Percentiles rank a stretch among this genome's conserved stretches.
Conservation (phyloP, 2,797 vertebrate species). For the Eremophila alpestris region DNA sequence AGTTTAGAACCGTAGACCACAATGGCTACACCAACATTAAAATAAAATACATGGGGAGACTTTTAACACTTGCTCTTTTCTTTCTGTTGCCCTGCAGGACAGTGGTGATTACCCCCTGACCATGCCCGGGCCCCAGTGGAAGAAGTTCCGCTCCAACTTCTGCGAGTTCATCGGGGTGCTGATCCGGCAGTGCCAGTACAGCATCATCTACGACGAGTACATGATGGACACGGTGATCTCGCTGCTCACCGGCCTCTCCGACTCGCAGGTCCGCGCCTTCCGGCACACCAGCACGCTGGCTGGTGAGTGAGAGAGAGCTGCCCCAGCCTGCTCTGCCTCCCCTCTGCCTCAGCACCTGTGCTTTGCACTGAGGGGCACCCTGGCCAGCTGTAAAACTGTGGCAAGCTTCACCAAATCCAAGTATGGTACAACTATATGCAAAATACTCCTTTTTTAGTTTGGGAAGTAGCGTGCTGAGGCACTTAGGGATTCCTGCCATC, state of each 20-base stretch:
- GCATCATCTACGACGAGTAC: conserved; percentile 99
- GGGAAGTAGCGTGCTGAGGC: neutral
- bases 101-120: conserved; percentile 98
- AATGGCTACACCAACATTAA: neutral
- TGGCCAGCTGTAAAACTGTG: neutral
- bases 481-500: neutral
- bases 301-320: conserved; percentile 78
- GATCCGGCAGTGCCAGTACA: conserved; percentile 98
- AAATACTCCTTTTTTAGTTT: neutral
- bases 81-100: conserved; percentile 80
- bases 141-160: conserved; percentile 99
- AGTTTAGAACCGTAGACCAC: neutral
- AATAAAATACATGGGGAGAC: neutral
- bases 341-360: neutral
- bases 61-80: neutral
- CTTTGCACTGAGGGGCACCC: neutral
- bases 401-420: neutral
- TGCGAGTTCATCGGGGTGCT: conserved; percentile 98
- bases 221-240: conserved; percentile 99
- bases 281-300: conserved; percentile 97
- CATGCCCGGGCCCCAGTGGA: conserved; percentile 98
- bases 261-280: conserved; percentile 99
- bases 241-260: conserved; percentile 95
- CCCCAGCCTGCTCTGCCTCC: neutral
- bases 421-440: neutral